Base-by-base conservation (phyloP, 23 tunicate genomes). In the Diplosoma virens region DNA sequence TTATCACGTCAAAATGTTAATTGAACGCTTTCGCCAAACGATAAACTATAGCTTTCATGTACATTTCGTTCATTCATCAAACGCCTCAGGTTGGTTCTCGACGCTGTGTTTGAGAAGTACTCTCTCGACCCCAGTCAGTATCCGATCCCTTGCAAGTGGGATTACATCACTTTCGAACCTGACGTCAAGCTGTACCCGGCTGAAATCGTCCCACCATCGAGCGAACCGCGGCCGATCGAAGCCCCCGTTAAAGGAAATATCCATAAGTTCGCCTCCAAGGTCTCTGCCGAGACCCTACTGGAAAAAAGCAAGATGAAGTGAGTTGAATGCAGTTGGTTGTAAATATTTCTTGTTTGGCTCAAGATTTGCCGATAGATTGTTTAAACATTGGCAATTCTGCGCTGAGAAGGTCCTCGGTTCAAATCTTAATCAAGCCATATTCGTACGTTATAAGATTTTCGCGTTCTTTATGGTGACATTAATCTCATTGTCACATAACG, bases 71-170 rank as follows among this genome's bases (percentile, higher is more conserved):
- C n/a, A n/a, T n/a, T n/a, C n/a, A n/a, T n/a, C n/a, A n/a, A n/a
- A n/a, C 5, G 24, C 25, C 56, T 26, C 52, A 90, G 97, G 97
- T 79, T 84, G 66, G 97, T 90, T 26, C 67, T 68, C 0, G 97
- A 90, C 30, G 32, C 74, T 0, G 72, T 84, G 14, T 82, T 90
- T 25, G 82, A 79, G 41, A 77, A 84, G 28, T 80, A 79, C 41
- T 34, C 37, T 1, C 64, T 90, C 29, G 82, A 79, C 11, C 61
- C 26, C 32, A 36, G 26, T 30, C 36, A 73, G 5, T 87, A 32
- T 41, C 97, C 90, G 9, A 55, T 90, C 3, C 97, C 97, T 5
- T 79, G 82, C 64, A 54, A 55, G 11, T 90, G 97, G 97, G 79
- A 71, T 7, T 84, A 90, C 67, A 66, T 79, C 24, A 90, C 97